Evolutionary conservation across 2,113 vertebrate species (phyloP), one percentile per base, ranked within the genome.

Genomic region (Malaclemys terrapin): DNA sequence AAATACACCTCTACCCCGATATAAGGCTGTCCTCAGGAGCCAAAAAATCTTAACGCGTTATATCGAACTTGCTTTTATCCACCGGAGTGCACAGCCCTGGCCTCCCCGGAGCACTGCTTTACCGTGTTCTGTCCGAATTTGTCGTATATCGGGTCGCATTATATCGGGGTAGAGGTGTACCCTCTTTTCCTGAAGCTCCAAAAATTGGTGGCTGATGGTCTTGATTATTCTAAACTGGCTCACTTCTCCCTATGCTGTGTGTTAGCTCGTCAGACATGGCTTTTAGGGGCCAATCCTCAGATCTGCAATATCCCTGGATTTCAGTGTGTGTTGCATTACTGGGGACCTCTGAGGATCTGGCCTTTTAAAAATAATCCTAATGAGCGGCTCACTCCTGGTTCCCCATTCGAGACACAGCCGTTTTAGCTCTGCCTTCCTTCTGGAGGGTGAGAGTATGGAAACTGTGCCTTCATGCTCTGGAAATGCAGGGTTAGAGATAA

Each of bases 401-500:
- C 91, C 93, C 92, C 16, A 2, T 88, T 24, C 78, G 65, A 56
- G 52, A 81, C 92, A 89, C 89, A 85, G 69, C 84, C 72, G 53
- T 81, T 84, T 75, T 49, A 53, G 91, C 53, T 88, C 90, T 95
- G 93, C 95, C 89, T 94, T 94, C 49, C 83, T 87, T 96, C 90
- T 14, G 42, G 53, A 47, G 91, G 78, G 91, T 94, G 95, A 95
- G 94, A 97, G 90, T 89, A 93, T 98, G 98, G 98, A 98, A 98
- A 98, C 88, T 96, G 94, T 97, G 97, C 93, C 95, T 93, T 97
- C 97, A 97, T 53, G 5, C 0, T 0, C 93, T 96, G 89, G 95
- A 93, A 95, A 25, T n/a, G 84, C 94, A 29, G 87, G 52, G 59
- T 81, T 85, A 31, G 94, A 95, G 98, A 98, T 98, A 98, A 98